Evolutionary conservation across 2,888 invertebrate genomes (phyloP).

Genomic region (Rhorus exstirpatorius): DNA sequence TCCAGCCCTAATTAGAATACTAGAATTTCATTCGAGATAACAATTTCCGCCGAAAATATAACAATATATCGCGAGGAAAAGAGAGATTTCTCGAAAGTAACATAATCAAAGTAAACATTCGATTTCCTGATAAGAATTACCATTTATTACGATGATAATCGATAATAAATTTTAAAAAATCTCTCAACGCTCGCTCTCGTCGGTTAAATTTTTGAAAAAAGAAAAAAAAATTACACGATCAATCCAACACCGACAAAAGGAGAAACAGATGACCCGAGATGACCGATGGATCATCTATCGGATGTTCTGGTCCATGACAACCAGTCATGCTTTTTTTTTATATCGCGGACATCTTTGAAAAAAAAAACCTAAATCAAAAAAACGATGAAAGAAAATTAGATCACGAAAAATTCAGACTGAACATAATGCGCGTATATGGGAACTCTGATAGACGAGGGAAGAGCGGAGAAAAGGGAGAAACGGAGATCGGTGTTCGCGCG

Average conservation of each 20-base stretch:
- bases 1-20: too few relatives aligned
- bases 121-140: too few relatives aligned
- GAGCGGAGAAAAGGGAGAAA: background rate
- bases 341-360: background rate
- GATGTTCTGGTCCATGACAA: background rate
- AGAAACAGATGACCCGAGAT: background rate
- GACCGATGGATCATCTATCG: constrained; percentile 8
- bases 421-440: background rate
- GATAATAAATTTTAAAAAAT: too few relatives aligned
- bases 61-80: too few relatives aligned
- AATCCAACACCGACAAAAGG: background rate
- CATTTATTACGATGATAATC: too few relatives aligned
- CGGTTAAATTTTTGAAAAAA: background rate
- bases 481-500: constrained; percentile 19
- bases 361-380: constrained; percentile 21
- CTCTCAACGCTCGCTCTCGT: too few relatives aligned
- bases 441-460: constrained; percentile 46
- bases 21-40: too few relatives aligned
- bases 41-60: too few relatives aligned
- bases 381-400: constrained; percentile 25
- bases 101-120: too few relatives aligned
- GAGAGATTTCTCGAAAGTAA: too few relatives aligned
- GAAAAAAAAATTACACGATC: constrained; percentile 14
- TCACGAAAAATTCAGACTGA: constrained; percentile 9
- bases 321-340: background rate